Evolutionary conservation across 2,113 vertebrate species (phyloP), one percentile per base, ranked within the genome.

Genomic region (Tautogolabrus adspersus): DNA sequence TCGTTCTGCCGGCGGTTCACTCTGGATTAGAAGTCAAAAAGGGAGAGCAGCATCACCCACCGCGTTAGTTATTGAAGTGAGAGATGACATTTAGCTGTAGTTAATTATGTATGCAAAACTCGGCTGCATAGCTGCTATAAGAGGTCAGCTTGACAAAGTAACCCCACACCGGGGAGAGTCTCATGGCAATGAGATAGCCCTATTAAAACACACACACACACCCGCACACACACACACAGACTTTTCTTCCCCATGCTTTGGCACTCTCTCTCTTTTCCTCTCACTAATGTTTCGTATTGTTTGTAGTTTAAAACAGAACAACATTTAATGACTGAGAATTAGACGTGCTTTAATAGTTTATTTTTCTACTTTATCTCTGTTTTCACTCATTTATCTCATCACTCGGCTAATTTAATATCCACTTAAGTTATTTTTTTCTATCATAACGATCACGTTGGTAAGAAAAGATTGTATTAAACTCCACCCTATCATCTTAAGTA

Each of bases 51-150:
- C 75, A 85, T 88, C 87, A 89, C 90, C 92, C 92, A 88, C 89
- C 87, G 91, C 69, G 92, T 84, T 77, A 72, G 85, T 86, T 86
- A 88, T 89, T 91, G 89, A 92, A 92, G 91, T 91, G 83, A 88
- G 83, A 89, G 89, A 91, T 93, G 92, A 93, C 91, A 93, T 93
- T 93, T 93, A 92, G 87, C 89, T 87, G 79, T 88, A 86, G 88
- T 93, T 93, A 93, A 93, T 93, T 93, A 93, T 93, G 92, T 92
- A 92, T 93, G 92, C 92, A 93, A 93, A 93, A 93, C 92, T 92
- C 90, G 64, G 76, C 87, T 42, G 84, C 90, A 88, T 86, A 71
- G 88, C 86, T 85, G 91, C 90, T 85, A 66, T 65, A 87, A 90
- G 89, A 92, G 92, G 92, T 93, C 92, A 93, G 89, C 90, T 85